Evolutionary conservation across 2,113 vertebrate species (phyloP).

Genomic region (Amazona vittata): DNA sequence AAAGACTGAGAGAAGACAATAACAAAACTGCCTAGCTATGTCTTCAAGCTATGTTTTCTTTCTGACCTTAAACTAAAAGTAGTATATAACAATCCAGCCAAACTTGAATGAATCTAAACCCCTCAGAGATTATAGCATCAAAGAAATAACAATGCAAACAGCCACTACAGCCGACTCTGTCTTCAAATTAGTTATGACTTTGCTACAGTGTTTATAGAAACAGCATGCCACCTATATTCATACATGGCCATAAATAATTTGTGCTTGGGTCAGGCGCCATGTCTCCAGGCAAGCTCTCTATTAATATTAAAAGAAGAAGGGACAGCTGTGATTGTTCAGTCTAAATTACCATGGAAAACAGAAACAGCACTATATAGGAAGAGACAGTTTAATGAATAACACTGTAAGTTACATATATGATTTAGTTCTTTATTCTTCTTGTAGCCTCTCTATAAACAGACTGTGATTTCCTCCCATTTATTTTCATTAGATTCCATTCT

Average conservation of each 20-base stretch:
- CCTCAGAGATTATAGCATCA: background rate
- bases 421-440: conserved; percentile 38
- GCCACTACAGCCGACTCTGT: background rate
- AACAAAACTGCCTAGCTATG: background rate
- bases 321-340: background rate
- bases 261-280: background rate
- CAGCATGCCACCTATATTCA: background rate
- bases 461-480: background rate
- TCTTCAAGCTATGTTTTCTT: background rate
- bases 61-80: background rate
- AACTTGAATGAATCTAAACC: background rate
- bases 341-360: background rate
- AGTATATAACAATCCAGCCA: background rate
- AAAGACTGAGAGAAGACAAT: background rate
- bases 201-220: background rate
- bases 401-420: conserved; percentile 13
- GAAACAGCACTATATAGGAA: background rate
- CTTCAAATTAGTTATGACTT: background rate
- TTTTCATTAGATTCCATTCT: background rate
- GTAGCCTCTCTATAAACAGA: background rate
- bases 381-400: background rate
- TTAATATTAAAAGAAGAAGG: conserved; percentile 55
- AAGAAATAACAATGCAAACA: background rate
- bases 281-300: background rate
- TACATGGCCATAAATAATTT: background rate